Base-by-base conservation (phyloP, 2,797 vertebrate species). In the Epinephelus awoara region DNA sequence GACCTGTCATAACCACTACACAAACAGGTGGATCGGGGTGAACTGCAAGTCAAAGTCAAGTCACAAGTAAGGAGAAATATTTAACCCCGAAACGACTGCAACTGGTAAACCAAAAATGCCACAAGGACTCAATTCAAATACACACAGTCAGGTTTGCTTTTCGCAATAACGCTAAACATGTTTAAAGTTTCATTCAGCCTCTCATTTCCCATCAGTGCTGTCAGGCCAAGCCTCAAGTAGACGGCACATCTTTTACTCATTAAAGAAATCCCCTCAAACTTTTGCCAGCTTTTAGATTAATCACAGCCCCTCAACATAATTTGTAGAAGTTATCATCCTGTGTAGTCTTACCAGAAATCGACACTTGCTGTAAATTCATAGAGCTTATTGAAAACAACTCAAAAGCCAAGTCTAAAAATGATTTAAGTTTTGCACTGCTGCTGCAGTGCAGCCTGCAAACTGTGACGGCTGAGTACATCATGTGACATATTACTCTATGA, bases 1-100 rank as follows among this genome's bases (percentile, higher is more conserved):
- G 91, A 93, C 91, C 91, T 86, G 86, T 88, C 87, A 91, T 85
- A 90, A 91, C 90, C 91, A 79, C 91, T 76, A 83, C 82, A 91
- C 87, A 92, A 92, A 91, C 90, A 93, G 91, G 91, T 92, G 87
- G 85, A 85, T 85, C 61, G 55, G 80, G 86, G 87, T 90, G 82
- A 92, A 85, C 72, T 50, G 57, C 61, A 79, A 88, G 91, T 52
- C 38, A 42, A 79, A 88, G 91, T 52, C 38, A 42, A 55, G 51
- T 44, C 51, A 76, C 64, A 75, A 85, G 88, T 68, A 71, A 49
- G 42, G 23, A 75, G 56, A 85, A 84, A 72, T 66, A 66, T 84
- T 91, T 84, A 82, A 88, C 71, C 74, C 69, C 10, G 3, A 67
- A 78, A 74, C 15, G 50, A 68, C 63, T 62, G 19, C 50, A 63